These are phyloP conservation scores for Iguana delicatissima DNA, from an alignment of 2,797 vertebrate species.

Conservation along the genomic window DNA sequence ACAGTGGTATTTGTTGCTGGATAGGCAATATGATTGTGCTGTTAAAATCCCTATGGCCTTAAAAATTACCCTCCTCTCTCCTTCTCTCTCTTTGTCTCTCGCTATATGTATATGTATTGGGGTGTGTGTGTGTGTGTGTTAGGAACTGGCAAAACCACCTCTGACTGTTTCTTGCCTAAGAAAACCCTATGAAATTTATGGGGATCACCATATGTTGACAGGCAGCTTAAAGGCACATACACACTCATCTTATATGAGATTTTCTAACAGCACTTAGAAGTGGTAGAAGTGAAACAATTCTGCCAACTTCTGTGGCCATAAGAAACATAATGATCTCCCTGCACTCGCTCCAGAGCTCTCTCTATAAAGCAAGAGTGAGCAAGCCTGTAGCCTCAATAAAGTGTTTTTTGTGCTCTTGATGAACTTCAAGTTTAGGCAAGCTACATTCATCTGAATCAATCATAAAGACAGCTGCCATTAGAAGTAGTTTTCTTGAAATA, in stretches of 20 bases:
- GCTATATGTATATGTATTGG: too few relatives aligned
- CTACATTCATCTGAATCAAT: not conserved
- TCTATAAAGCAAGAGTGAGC: not conserved
- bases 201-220: too few relatives aligned
- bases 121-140: too few relatives aligned
- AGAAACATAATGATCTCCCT: not conserved
- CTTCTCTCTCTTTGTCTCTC: too few relatives aligned
- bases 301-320: not conserved
- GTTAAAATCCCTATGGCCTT: slow-evolving; percentile 62
- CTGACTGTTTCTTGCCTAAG: too few relatives aligned
- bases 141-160: not conserved
- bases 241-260: slow-evolving; percentile 43
- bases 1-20: not conserved
- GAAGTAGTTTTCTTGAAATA: not conserved
- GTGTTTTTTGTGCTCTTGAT: not conserved
- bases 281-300: not conserved
- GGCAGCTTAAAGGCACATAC: too few relatives aligned
- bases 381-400: not conserved
- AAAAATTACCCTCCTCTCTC: slow-evolving; percentile 24
- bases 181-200: too few relatives aligned
- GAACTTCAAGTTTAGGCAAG: not conserved
- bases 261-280: not conserved
- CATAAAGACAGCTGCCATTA: slow-evolving; percentile 4
- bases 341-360: not conserved
- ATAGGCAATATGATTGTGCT: slow-evolving; percentile 18